Evolutionary conservation across 2,797 vertebrate species (phyloP), one percentile per base, ranked within the genome.

Genomic region (Eulemur albifrons): DNA sequence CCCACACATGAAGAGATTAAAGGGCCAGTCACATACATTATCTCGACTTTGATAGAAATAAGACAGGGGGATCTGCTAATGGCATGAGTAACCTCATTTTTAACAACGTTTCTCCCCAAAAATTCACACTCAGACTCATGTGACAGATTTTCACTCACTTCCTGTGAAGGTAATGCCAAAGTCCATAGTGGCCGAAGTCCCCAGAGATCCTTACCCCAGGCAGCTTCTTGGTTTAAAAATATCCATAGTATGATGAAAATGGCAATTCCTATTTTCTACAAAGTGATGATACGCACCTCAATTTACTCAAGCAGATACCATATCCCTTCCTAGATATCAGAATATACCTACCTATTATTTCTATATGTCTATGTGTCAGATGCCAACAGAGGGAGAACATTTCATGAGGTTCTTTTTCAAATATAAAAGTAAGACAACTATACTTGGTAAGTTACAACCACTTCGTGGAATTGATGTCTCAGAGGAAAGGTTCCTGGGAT

Each of bases 391-490:
- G 10, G 52, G 15, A 63, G 48, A 82, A 40, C 40, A 57, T 86
- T 93, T 88, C 13, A 13, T 38, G 2, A 40, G 84, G 14, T 69
- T 85, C 9, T 38, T 65, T 83, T 48, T 40, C 75, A 94, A 84
- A 85, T 38, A 35, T 57, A 54, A 89, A 30, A 79, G 40, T 20
- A 30, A 81, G 32, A 83, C n/a, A 65, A 18, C 32, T 30, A 30
- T 61, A 30, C 27, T 95, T 3, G 17, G 48, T 12, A 38, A 67
- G 30, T 20, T 43, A 73, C 61, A 4, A 13, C 7, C 11, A 20
- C 17, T 5, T 8, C 40, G 9, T n/a, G 6, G 35, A n/a, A 48
- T 21, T 43, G 12, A 59, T 59, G 13, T 43, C 32, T 40, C 1
- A 6, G 13, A 70, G 81, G 30, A 80, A 15, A 73, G 25, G 8